Evolutionary conservation across 1,140 invertebrate genomes (phyloP).

Genomic region (Rhyacophila brunnea): DNA sequence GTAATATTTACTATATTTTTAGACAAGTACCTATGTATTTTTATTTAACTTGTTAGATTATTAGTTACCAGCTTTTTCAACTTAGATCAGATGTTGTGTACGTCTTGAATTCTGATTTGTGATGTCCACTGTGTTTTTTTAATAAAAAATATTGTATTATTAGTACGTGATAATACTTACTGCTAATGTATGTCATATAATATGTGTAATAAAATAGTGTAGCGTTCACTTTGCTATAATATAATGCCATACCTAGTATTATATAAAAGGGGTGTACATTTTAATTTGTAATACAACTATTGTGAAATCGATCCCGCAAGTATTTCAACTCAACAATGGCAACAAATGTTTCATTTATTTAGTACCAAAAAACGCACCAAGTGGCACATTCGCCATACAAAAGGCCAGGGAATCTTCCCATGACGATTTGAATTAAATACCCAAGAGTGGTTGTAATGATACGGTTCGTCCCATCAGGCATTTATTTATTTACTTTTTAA

Average conservation of each 20-base stretch:
- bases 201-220: too few species aligned
- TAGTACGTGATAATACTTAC: too few species aligned
- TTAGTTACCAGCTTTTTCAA: too few species aligned
- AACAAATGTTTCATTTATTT: constrained; percentile 5
- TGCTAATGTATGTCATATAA: too few species aligned
- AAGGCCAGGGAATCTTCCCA: constrained; percentile 13
- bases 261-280: constrained; percentile 2
- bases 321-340: neutral
- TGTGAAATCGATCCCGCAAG: constrained; percentile 1
- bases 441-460: neutral
- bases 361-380: neutral
- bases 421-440: constrained; percentile 18
- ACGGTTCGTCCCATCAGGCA: neutral
- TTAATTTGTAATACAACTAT: constrained; percentile 4
- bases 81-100: too few species aligned
- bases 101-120: too few species aligned
- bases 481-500: neutral
- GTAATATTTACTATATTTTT: too few species aligned
- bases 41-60: too few species aligned
- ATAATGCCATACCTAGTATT: neutral
- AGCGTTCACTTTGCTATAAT: neutral
- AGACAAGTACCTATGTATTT: too few species aligned
- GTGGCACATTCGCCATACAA: constrained; percentile 2
- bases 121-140: too few species aligned
- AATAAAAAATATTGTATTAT: too few species aligned